phyloP scores from a whole-genome alignment of 2,113 vertebrate genomes.

The Pelecanus crispus region DNA sequence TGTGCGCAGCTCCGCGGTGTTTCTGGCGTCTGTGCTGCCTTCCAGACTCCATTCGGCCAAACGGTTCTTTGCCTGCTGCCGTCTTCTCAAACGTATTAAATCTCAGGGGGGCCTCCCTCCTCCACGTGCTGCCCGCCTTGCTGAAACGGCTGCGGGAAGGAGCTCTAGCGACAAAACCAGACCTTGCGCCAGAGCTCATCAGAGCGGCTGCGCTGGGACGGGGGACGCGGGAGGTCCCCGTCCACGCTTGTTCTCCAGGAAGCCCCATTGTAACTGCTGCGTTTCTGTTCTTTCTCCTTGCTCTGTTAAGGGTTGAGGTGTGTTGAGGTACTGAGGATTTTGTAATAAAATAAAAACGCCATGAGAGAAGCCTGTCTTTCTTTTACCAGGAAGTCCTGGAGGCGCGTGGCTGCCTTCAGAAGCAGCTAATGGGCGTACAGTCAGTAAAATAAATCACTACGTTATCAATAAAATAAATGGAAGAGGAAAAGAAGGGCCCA shows the following conservation, averaged over 20 bases:
- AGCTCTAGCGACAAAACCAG: background rate
- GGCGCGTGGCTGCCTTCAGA: background rate
- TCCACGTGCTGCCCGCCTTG: background rate
- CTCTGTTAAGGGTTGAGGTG: background rate
- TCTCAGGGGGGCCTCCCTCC: no score
- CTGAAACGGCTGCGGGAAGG: background rate
- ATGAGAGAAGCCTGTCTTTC: background rate
- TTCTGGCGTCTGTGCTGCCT: background rate
- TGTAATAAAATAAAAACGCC: background rate
- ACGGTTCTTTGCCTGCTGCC: background rate
- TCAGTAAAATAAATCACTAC: background rate
- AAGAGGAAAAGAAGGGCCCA: background rate
- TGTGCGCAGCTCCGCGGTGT: background rate
- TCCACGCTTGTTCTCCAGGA: background rate
- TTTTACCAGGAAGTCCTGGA: background rate
- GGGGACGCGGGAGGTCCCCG: fast-evolving
- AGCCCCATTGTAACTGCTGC: background rate
- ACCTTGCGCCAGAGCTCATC: background rate
- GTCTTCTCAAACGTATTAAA: background rate
- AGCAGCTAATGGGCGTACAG: background rate
- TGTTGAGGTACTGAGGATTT: background rate
- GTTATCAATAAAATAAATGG: no score
- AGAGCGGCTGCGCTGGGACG: background rate
- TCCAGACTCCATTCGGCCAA: background rate
- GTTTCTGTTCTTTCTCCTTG: background rate